phyloP scores from a whole-genome alignment of 2,797 vertebrate genomes.

The Enteromius treurensis region DNA sequence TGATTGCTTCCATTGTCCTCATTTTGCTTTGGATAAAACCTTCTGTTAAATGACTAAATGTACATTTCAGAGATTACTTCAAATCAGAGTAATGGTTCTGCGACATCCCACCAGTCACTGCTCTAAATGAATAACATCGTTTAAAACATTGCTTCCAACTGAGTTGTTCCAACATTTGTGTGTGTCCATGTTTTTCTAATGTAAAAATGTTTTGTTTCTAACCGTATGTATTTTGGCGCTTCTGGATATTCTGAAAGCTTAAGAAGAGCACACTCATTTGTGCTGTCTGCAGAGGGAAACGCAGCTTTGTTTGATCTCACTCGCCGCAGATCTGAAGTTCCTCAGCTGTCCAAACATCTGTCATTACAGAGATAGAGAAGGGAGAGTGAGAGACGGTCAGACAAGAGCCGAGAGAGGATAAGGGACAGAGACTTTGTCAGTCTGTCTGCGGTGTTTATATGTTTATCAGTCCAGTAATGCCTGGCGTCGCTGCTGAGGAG shows the following conservation, averaged over 20 bases:
- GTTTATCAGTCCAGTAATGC: conserved; percentile 37
- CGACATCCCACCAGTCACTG: neutral
- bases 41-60: too few species aligned
- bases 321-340: conserved; percentile 19
- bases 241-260: conserved; percentile 23
- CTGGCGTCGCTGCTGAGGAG: conserved; percentile 13
- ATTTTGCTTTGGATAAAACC: too few species aligned
- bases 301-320: conserved; percentile 35
- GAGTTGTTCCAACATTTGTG: neutral
- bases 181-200: neutral
- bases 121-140: neutral
- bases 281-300: conserved; percentile 14
- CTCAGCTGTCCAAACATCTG: conserved; percentile 40
- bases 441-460: conserved; percentile 19
- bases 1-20: too few species aligned
- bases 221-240: neutral
- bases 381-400: neutral
- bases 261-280: conserved; percentile 21
- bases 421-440: conserved; percentile 28
- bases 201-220: conserved; percentile 4
- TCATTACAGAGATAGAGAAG: conserved; percentile 21
- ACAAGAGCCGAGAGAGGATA: neutral
- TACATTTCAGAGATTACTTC: neutral
- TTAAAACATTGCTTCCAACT: neutral
- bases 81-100: neutral